These are phyloP conservation scores for Hyperoplus lanceolatus DNA, from an alignment of 2,797 vertebrate species.

Conservation along the genomic window DNA sequence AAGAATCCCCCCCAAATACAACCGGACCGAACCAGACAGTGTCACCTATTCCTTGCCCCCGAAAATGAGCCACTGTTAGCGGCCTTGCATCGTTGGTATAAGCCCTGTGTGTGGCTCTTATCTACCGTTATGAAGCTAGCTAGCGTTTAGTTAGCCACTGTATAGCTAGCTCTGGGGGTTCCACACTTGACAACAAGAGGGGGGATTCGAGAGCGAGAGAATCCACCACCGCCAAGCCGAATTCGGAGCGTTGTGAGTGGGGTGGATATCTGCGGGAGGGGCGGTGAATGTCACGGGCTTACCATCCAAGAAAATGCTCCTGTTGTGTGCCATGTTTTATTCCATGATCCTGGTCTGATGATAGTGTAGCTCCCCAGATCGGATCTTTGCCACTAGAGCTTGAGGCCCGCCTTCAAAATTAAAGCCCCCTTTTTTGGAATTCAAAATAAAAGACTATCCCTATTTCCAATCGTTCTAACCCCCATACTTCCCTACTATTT, in stretches of 20 bases:
- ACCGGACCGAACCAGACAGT: background rate
- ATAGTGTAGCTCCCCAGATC: slow-evolving; percentile 38
- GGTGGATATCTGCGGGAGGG: background rate
- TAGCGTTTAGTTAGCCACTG: slow-evolving; percentile 40
- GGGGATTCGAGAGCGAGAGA: background rate
- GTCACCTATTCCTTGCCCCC: background rate
- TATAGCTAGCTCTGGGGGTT: slow-evolving; percentile 4
- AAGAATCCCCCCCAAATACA: background rate
- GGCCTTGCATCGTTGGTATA: slow-evolving; percentile 17
- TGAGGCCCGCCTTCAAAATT: too few species aligned
- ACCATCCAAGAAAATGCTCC: slow-evolving; percentile 84
- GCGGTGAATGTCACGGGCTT: slow-evolving; percentile 60
- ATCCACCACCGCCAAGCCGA: slow-evolving; percentile 7
- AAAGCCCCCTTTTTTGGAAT: too few species aligned
- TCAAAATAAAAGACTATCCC: background rate
- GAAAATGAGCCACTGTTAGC: slow-evolving; percentile 8
- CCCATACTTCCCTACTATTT: too few species aligned
- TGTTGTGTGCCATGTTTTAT: slow-evolving; percentile 85
- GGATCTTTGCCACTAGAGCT: slow-evolving; percentile 9
- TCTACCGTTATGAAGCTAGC: slow-evolving; percentile 16
- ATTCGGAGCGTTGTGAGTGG: slow-evolving; percentile 9
- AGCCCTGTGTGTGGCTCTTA: background rate
- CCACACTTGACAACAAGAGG: slow-evolving; percentile 10
- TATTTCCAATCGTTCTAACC: too few species aligned
- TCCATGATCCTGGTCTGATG: slow-evolving; percentile 76